Percentiles rank a stretch among this genome's conserved stretches.
These are phyloP conservation scores for Drepana falcataria DNA, from an alignment of 2,888 invertebrate species.

Conservation along the genomic window DNA sequence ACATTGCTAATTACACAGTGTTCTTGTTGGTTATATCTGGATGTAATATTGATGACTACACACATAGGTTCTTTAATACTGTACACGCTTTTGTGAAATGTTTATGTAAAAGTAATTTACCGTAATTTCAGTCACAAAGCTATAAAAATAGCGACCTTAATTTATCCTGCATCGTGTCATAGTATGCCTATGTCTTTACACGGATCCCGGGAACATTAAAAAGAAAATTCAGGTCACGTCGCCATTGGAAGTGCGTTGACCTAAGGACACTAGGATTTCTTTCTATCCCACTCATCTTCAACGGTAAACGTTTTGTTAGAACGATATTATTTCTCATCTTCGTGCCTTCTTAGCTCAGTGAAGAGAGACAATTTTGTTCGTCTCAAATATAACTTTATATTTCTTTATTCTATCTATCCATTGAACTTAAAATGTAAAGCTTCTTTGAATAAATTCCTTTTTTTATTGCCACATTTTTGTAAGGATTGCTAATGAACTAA, in stretches of 20 bases:
- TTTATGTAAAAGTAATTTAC: too few relatives aligned
- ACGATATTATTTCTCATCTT: conserved; percentile 13
- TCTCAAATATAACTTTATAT: conserved; percentile 1
- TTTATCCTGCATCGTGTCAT: neutral
- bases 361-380: neutral
- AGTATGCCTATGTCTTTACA: neutral
- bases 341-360: conserved; percentile 1
- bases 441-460: too few relatives aligned
- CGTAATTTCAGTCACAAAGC: too few relatives aligned
- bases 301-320: conserved; percentile 17
- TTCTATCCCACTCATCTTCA: conserved; percentile 8
- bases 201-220: conserved; percentile 13
- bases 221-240: conserved; percentile 32
- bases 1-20: too few relatives aligned
- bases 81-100: too few relatives aligned
- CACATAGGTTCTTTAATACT: too few relatives aligned
- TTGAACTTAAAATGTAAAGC: neutral
- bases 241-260: conserved; percentile 23
- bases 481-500: too few relatives aligned
- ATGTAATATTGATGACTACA: too few relatives aligned
- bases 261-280: conserved; percentile 17
- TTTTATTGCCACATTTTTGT: too few relatives aligned
- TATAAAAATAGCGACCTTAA: too few relatives aligned
- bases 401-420: conserved; percentile 2
- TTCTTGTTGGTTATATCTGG: too few relatives aligned